A percentile compares a stretch with the other conserved stretches of the same genome.
Conservation (phyloP, 2,113 vertebrate species). For the Meles meles region DNA sequence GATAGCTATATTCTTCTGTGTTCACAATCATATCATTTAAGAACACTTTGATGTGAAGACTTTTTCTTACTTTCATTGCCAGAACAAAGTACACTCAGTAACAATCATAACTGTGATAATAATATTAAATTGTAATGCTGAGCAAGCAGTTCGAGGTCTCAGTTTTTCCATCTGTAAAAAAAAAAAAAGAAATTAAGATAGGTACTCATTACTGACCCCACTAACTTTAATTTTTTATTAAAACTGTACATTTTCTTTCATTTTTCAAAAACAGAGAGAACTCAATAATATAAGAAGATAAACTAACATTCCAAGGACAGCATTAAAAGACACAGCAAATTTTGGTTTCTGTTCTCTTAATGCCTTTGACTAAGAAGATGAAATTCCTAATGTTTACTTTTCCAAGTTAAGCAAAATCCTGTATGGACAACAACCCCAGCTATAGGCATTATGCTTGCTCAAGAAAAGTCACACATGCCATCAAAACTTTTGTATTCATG, state of each 20-base stretch:
- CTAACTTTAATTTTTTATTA: neutral
- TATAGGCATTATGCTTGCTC: neutral
- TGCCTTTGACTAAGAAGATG: neutral
- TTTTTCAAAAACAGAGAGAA: neutral
- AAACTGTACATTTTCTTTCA: neutral
- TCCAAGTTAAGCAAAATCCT: neutral
- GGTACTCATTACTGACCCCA: neutral
- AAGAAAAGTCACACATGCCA: neutral
- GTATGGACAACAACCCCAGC: neutral
- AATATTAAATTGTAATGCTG: neutral
- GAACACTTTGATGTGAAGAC: neutral
- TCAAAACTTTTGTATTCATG: neutral
- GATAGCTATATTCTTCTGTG: neutral
- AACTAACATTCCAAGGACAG: neutral
- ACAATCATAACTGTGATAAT: neutral
- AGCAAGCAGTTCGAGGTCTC: neutral
- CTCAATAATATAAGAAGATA: neutral
- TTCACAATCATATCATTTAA: neutral
- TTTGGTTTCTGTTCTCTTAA: neutral
- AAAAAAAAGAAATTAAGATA: neutral
- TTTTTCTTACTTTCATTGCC: neutral
- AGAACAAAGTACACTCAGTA: neutral
- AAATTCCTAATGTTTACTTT: neutral
- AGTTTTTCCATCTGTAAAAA: neutral
- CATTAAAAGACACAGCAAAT: neutral